Conservation (phyloP, 53 echinoderm and acorn worm species). For the Holothuria scabra region DNA sequence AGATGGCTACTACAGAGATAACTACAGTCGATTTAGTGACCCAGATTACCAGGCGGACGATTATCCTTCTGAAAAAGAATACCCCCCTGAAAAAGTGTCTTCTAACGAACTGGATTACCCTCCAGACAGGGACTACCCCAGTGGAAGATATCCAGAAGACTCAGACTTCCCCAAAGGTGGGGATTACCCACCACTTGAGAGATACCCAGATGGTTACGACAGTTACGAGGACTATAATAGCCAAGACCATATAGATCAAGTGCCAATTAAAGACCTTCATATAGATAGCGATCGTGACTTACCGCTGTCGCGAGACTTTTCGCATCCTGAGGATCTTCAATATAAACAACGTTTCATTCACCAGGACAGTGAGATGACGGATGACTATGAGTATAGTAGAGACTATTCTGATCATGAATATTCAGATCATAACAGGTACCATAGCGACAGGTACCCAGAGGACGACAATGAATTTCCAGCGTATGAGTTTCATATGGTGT, state of each 20-base stretch:
- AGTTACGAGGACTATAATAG: slow-evolving; percentile 55
- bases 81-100: slow-evolving; percentile 35
- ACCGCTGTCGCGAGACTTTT: slow-evolving; percentile 27
- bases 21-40: slow-evolving; percentile 7
- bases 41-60: slow-evolving; percentile 22
- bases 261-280: slow-evolving; percentile 43
- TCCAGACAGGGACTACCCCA: not conserved
- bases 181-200: not conserved
- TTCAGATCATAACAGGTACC: slow-evolving; percentile 65
- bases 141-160: slow-evolving; percentile 11
- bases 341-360: slow-evolving; percentile 28
- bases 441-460: not conserved
- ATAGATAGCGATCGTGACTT: slow-evolving; percentile 59
- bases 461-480: not conserved
- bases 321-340: slow-evolving; percentile 19
- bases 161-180: slow-evolving; percentile 19
- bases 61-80: slow-evolving; percentile 10
- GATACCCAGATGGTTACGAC: slow-evolving; percentile 39
- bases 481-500: slow-evolving; percentile 30
- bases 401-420: slow-evolving; percentile 77
- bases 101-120: not conserved
- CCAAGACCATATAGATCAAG: slow-evolving; percentile 29
- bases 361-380: slow-evolving; percentile 48
- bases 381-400: slow-evolving; percentile 52
- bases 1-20: slow-evolving; percentile 44